A percentile compares a stretch with the other conserved stretches of the same genome.
phyloP scores from a whole-genome alignment of 2,113 vertebrate genomes.

The Peromyscus californicus region DNA sequence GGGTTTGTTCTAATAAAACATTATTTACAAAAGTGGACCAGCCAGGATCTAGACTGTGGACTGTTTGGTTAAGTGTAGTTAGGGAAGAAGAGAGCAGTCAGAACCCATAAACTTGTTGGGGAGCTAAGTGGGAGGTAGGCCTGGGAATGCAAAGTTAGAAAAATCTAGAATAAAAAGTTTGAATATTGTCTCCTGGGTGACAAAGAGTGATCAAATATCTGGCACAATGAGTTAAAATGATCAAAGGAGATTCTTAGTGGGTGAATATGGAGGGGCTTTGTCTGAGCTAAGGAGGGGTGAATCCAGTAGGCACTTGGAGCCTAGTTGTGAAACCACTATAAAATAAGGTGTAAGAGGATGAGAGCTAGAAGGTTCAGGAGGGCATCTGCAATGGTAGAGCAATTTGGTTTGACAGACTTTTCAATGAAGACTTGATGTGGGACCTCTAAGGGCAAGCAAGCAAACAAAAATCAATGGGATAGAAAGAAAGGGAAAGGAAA shows the following conservation, averaged over 20 bases:
- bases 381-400: neutral
- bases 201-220: neutral
- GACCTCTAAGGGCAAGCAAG: neutral
- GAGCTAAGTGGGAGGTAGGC: neutral
- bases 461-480: neutral
- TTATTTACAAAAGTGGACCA: neutral
- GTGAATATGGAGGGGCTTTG: neutral
- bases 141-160: neutral
- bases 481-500: neutral
- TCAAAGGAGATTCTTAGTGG: neutral
- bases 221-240: neutral
- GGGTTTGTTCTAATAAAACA: conserved; percentile 10
- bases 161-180: neutral
- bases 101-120: neutral
- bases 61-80: neutral
- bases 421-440: neutral
- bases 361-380: neutral
- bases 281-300: neutral
- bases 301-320: neutral
- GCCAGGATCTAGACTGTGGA: neutral
- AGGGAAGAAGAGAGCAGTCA: neutral
- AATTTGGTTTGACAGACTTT: neutral
- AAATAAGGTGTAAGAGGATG: neutral
- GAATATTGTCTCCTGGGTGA: neutral
- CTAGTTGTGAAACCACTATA: too few species aligned